Evolutionary conservation across 1,140 invertebrate genomes (phyloP), one percentile per base, ranked within the genome.

Genomic region (Drosophila jambulina): DNA sequence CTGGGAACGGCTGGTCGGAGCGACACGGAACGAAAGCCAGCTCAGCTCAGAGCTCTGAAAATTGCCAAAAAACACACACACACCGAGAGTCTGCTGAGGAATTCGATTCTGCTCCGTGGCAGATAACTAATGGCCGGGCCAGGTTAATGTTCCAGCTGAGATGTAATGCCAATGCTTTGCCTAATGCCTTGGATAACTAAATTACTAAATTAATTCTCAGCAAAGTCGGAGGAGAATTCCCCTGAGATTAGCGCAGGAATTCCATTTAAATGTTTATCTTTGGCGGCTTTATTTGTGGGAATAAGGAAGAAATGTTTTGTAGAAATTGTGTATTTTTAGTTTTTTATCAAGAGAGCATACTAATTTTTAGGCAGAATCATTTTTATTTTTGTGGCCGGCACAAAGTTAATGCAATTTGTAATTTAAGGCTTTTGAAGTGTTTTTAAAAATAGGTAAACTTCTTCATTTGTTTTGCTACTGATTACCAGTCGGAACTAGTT

Each of bases 1-100:
- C 9, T 64, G 56, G 61, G 56, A 64, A 60, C 36, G 25, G 8
- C 43, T 17, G 17, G 17, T 15, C 25, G 13, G 13, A 40, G 12
- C 15, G 25, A 15, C 9, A n/a, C n/a, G n/a, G n/a, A n/a, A n/a
- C n/a, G n/a, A n/a, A 12, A 29, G 46, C 46, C 17, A 21, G 19
- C 19, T 7, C 42, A 19, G 19, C 10, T 21, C 4, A 23, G 21
- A 23, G 48, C 32, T 17, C 19, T 1, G 32, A 54, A 54, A 54
- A 36, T 34, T 21, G 32, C 29, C 29, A 32, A 54, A 54, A 56
- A 51, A 25, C 0, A 15, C 4, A 45, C 12, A 45, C 2, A 48
- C 4, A 27, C 9, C 25, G 25, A 46, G 3, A 32, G 27, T 54
- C 7, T 54, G 51, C 19, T 23, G 32, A 17, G 51, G 51, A 36